phyloP scores from a whole-genome alignment of 2,113 vertebrate species.

The Forbesichthys papilliferus region DNA sequence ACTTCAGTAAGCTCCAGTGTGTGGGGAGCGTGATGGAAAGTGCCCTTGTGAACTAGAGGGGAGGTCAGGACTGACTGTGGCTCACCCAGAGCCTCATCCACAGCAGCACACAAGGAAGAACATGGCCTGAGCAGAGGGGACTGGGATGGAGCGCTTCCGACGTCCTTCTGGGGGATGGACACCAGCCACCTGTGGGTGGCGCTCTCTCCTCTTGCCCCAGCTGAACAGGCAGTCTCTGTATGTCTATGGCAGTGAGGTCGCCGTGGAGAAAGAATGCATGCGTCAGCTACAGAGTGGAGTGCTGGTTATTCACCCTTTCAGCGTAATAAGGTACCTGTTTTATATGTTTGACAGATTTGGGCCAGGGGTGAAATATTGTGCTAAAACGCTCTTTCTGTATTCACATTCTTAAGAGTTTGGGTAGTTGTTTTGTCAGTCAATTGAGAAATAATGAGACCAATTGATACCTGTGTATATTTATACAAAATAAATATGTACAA shows the following conservation, averaged over 20 bases:
- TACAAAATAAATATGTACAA: too few relatives aligned
- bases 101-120: slow-evolving; percentile 2
- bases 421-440: neutral
- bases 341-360: slow-evolving; percentile 38
- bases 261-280: slow-evolving; percentile 75
- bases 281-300: slow-evolving; percentile 71
- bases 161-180: slow-evolving; percentile 48
- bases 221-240: slow-evolving; percentile 77
- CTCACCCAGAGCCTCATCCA: slow-evolving; percentile 26
- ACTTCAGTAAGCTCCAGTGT: slow-evolving; percentile 54
- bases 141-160: slow-evolving; percentile 61
- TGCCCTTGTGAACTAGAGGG: slow-evolving; percentile 56
- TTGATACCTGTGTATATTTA: neutral
- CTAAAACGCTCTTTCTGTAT: slow-evolving; percentile 1
- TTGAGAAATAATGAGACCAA: neutral
- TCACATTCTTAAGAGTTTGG: neutral
- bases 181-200: slow-evolving; percentile 68
- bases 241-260: slow-evolving; percentile 78
- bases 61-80: slow-evolving; percentile 35
- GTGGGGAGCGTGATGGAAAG: slow-evolving; percentile 63
- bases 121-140: slow-evolving; percentile 37
- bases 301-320: slow-evolving; percentile 80
- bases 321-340: slow-evolving; percentile 71
- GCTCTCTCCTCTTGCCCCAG: slow-evolving; percentile 73
- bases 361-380: slow-evolving; percentile 16